Conservation (phyloP, 2,113 vertebrate genomes). For the Gnathonemus echidnorhynchus region DNA sequence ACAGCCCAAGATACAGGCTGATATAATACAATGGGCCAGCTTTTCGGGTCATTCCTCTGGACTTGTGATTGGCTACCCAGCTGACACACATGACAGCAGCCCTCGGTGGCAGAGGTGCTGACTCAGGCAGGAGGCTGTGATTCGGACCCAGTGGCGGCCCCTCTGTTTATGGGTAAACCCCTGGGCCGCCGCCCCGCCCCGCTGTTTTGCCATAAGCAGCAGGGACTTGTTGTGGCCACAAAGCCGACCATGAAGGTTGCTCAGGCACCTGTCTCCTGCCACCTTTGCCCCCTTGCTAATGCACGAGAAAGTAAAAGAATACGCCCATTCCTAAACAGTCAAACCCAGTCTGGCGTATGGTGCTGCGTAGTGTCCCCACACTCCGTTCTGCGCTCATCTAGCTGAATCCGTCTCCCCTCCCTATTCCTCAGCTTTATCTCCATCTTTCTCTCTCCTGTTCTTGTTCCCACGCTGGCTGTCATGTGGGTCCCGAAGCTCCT, state of each 20-base stretch:
- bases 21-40: neutral
- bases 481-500: neutral
- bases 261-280: conserved; percentile 42
- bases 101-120: neutral
- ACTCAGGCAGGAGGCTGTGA: conserved; percentile 19
- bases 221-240: conserved; percentile 58
- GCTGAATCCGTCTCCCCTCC: neutral
- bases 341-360: neutral
- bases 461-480: neutral
- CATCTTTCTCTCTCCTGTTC: neutral
- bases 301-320: conserved; percentile 15
- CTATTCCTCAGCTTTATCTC: neutral
- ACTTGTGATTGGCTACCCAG: neutral
- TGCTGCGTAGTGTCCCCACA: neutral
- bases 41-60: neutral
- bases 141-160: conserved; percentile 17
- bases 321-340: neutral
- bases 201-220: conserved; percentile 61
- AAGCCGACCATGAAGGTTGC: conserved; percentile 49
- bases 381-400: neutral
- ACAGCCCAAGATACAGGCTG: neutral
- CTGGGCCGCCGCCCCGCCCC: conserved; percentile 14
- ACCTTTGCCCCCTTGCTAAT: conserved; percentile 42
- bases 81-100: neutral
- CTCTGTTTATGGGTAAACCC: conserved; percentile 59